A percentile compares a stretch with the other conserved stretches of the same genome.
These are phyloP conservation scores for Syngnathus floridae DNA, from an alignment of 2,113 vertebrate species.

Conservation along the genomic window DNA sequence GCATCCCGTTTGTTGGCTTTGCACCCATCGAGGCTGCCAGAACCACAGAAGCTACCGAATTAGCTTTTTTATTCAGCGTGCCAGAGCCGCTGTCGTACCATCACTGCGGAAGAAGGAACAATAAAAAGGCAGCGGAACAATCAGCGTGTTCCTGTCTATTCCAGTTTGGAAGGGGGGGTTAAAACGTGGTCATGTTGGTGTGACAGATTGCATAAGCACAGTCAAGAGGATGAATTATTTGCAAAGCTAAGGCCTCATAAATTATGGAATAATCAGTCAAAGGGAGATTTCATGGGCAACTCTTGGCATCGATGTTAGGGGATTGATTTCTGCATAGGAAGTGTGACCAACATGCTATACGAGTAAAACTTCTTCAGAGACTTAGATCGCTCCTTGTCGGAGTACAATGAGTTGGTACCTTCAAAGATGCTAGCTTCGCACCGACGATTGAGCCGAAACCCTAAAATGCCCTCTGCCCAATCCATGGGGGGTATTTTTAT, in stretches of 20 bases:
- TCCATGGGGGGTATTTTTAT: not conserved
- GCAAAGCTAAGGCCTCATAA: not conserved
- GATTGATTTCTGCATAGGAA: slow-evolving; percentile 31
- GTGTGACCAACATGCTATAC: not conserved
- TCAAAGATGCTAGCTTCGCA: not conserved
- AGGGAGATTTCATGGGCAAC: slow-evolving; percentile 12
- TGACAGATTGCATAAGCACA: not conserved
- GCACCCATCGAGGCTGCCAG: not conserved
- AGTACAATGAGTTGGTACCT: not conserved
- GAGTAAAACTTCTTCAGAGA: not conserved
- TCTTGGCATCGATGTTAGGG: slow-evolving; percentile 25
- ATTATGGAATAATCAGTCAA: slow-evolving; percentile 8
- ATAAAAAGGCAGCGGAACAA: not conserved
- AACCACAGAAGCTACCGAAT: not conserved
- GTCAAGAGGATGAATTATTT: slow-evolving; percentile 15
- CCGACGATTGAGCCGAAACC: not conserved
- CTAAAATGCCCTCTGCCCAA: not conserved
- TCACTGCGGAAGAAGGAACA: not conserved
- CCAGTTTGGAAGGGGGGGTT: not conserved
- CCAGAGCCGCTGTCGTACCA: not conserved
- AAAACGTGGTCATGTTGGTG: slow-evolving; percentile 2
- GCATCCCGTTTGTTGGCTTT: not conserved
- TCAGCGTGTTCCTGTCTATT: not conserved
- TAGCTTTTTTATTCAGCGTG: not conserved
- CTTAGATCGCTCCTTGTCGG: not conserved